A percentile compares a stretch with the other conserved stretches of the same genome.
These are phyloP conservation scores for Leguminivora glycinivorella DNA, from an alignment of 1,140 invertebrate genomes.

Conservation along the genomic window DNA sequence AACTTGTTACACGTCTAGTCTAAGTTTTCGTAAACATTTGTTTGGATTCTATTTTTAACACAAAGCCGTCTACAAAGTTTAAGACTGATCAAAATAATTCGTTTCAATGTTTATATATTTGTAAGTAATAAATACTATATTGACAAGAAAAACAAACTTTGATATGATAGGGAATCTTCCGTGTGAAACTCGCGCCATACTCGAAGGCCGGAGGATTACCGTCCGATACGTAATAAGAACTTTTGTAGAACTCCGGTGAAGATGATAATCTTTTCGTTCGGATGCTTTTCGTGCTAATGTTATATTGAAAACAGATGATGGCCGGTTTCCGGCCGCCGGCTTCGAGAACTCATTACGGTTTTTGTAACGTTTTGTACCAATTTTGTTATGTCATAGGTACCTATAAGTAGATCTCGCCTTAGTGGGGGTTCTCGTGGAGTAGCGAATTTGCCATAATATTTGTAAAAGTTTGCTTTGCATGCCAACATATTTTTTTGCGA, in stretches of 20 bases:
- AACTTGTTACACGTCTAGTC: neutral
- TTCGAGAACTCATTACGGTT: too few relatives aligned
- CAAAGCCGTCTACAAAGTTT: neutral
- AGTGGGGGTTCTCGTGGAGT: too few relatives aligned
- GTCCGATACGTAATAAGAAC: neutral
- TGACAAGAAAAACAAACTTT: conserved; percentile 13
- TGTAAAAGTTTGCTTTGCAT: too few relatives aligned
- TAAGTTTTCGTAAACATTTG: conserved; percentile 10
- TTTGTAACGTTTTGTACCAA: too few relatives aligned
- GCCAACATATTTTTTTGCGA: too few relatives aligned
- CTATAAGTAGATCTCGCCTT: too few relatives aligned
- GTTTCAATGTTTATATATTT: conserved; percentile 6
- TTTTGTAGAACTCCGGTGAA: neutral
- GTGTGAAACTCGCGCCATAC: neutral
- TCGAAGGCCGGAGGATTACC: conserved; percentile 17
- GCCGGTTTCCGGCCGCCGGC: neutral
- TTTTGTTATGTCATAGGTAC: too few relatives aligned
- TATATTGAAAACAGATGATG: neutral
- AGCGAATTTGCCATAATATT: too few relatives aligned
- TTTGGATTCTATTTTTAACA: conserved; percentile 11
- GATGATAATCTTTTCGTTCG: neutral
- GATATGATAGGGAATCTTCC: conserved; percentile 3
- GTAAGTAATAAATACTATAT: neutral
- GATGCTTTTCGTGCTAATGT: neutral
- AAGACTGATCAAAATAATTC: neutral